Base-by-base conservation (phyloP, 2,888 invertebrate species). In the Toxonevra muliebris region DNA sequence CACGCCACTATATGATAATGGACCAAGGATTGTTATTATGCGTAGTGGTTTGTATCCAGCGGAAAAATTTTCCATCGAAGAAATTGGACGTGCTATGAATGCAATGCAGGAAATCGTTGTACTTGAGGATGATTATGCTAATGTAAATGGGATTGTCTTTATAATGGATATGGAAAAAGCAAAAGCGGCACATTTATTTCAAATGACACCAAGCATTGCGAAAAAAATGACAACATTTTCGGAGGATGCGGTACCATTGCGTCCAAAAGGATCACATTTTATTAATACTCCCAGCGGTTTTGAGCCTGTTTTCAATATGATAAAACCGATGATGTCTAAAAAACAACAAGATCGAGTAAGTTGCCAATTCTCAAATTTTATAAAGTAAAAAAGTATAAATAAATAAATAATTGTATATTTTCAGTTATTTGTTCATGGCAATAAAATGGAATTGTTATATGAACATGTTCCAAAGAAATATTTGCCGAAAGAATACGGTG, bases 401-500 rank as follows among this genome's bases (percentile, higher is more conserved):
- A 42, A 4, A 48, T 7, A 48, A 48, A n/a, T n/a, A n/a, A n/a
- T 48, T 30, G 17, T 30, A 55, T 17, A 10, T 59, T 72, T 42
- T 55, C 79, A 89, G 88, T 74, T 90, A 42, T 86, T 82, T 80
- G 85, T 90, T 15, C 89, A 90, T 73, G 88, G 87, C 64, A 86
- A 86, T 72, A 81, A 88, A 84, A 87, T 67, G 88, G 77, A 78
- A 9, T 61, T 65, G 0, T 69, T 82, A 13, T 76, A 73, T 15
- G 83, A 88, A 72, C 77, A 86, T 59, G 84, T 91, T 53, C 89
- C 91, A 0, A 86, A 87, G 74, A 85, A 87, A 40, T 85, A 88
- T 66, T 80, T 91, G 45, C 91, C 91, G 0, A 83, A 81, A 3
- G 91, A 91, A 76, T 91, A 90, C 72, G 91, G 91, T 2, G 91